Percentiles rank a stretch among this genome's conserved stretches.
These are phyloP conservation scores for Premnoplex brunnescens DNA, from an alignment of 2,797 vertebrate species.

Conservation along the genomic window DNA sequence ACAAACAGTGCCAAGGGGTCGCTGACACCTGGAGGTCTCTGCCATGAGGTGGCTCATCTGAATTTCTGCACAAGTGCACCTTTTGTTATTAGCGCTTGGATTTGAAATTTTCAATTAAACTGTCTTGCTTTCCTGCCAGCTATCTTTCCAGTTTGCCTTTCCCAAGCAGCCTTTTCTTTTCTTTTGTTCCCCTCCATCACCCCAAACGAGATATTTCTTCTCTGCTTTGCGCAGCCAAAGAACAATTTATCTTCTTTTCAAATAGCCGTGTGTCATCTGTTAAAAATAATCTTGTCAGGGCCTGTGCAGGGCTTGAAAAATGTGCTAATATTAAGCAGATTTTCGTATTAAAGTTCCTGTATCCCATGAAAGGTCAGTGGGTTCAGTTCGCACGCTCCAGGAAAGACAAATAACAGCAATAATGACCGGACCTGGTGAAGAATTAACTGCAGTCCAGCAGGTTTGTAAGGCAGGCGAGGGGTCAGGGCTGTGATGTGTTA, in stretches of 20 bases:
- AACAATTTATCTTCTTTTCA: constrained; percentile 18
- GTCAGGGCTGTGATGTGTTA: constrained; percentile 18
- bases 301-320: constrained; percentile 13
- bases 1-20: not conserved
- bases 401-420: not conserved
- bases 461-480: not conserved
- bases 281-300: constrained; percentile 55
- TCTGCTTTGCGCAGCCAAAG: not conserved
- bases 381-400: not conserved
- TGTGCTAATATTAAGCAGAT: constrained; percentile 64
- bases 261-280: constrained; percentile 29
- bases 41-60: not conserved
- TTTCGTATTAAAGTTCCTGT: not conserved
- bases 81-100: not conserved
- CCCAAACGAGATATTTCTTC: not conserved
- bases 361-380: constrained; percentile 7
- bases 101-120: not conserved
- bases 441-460: not conserved
- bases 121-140: not conserved
- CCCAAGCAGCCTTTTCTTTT: not conserved
- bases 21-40: not conserved
- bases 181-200: not conserved
- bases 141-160: not conserved
- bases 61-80: not conserved
- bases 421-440: constrained; percentile 8